Evolutionary conservation across 30 jellyfish, hydroid and myxozoan genomes (phyloP), one percentile per base, ranked within the genome.

Genomic region (Hydractinia symbiolongicarpus): DNA sequence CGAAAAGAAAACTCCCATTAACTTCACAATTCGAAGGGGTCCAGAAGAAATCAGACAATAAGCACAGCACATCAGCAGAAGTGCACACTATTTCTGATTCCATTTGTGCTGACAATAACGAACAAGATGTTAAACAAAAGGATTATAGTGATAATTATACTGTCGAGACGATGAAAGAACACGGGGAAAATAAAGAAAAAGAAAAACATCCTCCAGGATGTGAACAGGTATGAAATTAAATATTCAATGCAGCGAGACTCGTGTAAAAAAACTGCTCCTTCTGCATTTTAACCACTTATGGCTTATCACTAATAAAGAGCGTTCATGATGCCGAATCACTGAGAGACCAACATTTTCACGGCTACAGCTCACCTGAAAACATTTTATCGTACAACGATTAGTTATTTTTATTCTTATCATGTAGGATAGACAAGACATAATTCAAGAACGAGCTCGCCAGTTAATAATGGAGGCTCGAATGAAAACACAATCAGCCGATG

Each of bases 391-490:
- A 30, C 44, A 30, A 58, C 69, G 69, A 58, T 13, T 16, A 58
- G 69, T 30, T 30, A 30, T 30, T 30, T 30, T 30, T 30, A 30
- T 30, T 30, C 44, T 30, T 30, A 30, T 30, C 44, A 30, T 30
- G 44, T 51, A 90, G 97, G 91, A 76, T 19, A 86, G 81, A 70
- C 95, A 73, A 62, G 97, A 90, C 16, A 78, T 66, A n/a, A n/a
- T 90, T n/a, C 92, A 91, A 50, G 88, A 81, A 66, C 54, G 89
- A 73, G 97, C 97, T 61, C 88, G 95, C 40, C 72, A 73, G 66
- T 60, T 90, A 80, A 90, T 90, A 15, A 83, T 79, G 54, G 95
- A 90, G 54, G 97, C 97, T 53, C 85, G 91, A 62, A 20, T 19
- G 75, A 85, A 81, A 75, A 95, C 95, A 44, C 51, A 79, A 67